phyloP scores from a whole-genome alignment of 2,888 invertebrate genomes.

The Eupithecia subumbrata region DNA sequence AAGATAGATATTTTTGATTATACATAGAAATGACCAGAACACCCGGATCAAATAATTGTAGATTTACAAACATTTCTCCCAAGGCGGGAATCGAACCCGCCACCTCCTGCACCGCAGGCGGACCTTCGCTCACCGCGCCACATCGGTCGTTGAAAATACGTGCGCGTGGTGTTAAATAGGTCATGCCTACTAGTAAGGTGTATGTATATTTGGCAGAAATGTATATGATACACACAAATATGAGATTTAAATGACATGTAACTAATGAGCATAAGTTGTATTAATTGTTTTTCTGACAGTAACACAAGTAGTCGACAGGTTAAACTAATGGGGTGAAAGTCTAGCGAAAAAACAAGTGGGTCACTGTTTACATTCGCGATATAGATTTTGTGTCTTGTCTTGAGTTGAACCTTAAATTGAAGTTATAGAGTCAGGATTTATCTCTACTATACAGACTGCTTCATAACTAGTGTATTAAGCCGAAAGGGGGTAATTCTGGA shows the following conservation, averaged over 20 bases:
- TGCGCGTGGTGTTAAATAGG: not conserved
- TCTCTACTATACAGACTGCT: too few species aligned
- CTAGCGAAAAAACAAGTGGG: slow-evolving; percentile 6
- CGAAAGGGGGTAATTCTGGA: too few species aligned
- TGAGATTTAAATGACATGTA: not conserved
- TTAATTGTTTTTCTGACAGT: not conserved
- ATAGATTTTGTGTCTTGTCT: not conserved
- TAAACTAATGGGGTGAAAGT: slow-evolving; percentile 24
- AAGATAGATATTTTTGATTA: too few species aligned
- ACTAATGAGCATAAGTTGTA: not conserved
- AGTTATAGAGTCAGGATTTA: not conserved
- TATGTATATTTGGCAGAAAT: not conserved
- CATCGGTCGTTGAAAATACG: too few species aligned
- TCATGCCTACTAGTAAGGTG: not conserved
- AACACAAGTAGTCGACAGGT: slow-evolving; percentile 1
- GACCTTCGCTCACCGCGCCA: too few species aligned
- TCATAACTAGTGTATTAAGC: too few species aligned
- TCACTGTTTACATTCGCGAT: not conserved
- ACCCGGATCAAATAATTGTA: too few species aligned
- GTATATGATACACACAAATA: not conserved
- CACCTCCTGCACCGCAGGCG: too few species aligned
- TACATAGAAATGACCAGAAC: too few species aligned
- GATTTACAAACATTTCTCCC: too few species aligned
- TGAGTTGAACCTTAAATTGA: not conserved
- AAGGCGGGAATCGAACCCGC: too few species aligned